phyloP scores from a whole-genome alignment of 2,888 invertebrate genomes.

The Polyommatus icarus region DNA sequence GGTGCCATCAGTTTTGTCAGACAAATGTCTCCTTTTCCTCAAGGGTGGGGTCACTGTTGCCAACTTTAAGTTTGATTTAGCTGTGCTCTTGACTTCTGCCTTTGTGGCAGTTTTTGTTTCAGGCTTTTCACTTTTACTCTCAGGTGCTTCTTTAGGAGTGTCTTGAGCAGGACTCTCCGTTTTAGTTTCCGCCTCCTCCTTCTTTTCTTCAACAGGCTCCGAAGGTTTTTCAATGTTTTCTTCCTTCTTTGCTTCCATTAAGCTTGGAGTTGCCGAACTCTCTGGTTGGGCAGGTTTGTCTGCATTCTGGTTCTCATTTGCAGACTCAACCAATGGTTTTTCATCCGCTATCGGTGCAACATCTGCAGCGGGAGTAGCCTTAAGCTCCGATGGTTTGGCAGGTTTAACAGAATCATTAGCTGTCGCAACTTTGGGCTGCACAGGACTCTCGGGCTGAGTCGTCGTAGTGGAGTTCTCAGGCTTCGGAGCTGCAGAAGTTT shows the following conservation, averaged over 20 bases:
- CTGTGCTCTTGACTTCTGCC: conserved; percentile 57
- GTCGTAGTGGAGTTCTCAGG: conserved; percentile 56
- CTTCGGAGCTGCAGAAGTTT: conserved; percentile 54
- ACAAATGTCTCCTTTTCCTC: conserved; percentile 77
- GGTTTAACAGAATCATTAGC: conserved; percentile 67
- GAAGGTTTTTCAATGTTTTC: conserved; percentile 54
- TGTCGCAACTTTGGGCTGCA: conserved; percentile 64
- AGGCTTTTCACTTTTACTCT: conserved; percentile 48
- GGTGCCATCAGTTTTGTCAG: conserved; percentile 62
- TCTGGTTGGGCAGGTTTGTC: conserved; percentile 53
- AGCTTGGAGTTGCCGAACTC: conserved; percentile 52
- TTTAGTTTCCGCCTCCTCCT: conserved; percentile 50
- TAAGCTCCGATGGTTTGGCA: conserved; percentile 63
- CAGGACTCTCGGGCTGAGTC: conserved; percentile 54
- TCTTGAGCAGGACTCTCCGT: conserved; percentile 53
- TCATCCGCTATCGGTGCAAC: conserved; percentile 67
- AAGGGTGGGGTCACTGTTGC: conserved; percentile 80
- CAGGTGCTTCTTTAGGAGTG: conserved; percentile 49
- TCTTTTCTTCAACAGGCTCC: conserved; percentile 50
- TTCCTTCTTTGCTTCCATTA: conserved; percentile 59
- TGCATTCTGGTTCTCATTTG: conserved; percentile 61
- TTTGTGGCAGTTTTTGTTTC: conserved; percentile 56
- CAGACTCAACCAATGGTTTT: conserved; percentile 67
- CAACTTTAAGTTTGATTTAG: conserved; percentile 76
- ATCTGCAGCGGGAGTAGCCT: conserved; percentile 64